Conservation (phyloP, 2,113 vertebrate genomes). For the Cochlearius cochlearius region DNA sequence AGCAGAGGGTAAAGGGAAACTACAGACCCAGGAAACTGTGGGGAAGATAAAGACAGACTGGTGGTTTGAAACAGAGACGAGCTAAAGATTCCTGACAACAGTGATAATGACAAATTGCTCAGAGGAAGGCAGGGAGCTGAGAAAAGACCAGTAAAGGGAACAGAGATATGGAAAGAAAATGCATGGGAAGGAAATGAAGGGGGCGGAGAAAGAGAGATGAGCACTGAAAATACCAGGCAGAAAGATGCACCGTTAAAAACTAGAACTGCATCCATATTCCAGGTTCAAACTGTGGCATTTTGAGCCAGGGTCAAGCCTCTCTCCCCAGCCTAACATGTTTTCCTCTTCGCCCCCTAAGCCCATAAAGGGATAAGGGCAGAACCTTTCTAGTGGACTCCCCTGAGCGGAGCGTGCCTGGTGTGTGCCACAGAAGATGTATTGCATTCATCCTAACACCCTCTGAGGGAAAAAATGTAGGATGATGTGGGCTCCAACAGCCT, state of each 20-base stretch:
- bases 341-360: neutral
- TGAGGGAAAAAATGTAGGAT: neutral
- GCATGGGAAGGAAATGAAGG: neutral
- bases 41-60: neutral
- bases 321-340: neutral
- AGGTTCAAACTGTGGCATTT: neutral
- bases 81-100: neutral
- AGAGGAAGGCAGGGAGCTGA: neutral
- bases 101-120: neutral
- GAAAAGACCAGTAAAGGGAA: neutral
- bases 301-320: neutral
- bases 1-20: neutral
- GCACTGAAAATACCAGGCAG: neutral
- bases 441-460: neutral
- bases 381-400: neutral
- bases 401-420: neutral
- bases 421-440: neutral
- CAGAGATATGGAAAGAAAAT: neutral
- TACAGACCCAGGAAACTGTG: neutral
- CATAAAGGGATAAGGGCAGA: neutral
- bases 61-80: neutral
- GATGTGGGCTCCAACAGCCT: neutral
- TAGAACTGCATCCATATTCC: neutral
- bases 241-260: neutral
- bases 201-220: neutral